Conservation (phyloP, 2,888 invertebrate genomes). For the Apotomis capreana region DNA sequence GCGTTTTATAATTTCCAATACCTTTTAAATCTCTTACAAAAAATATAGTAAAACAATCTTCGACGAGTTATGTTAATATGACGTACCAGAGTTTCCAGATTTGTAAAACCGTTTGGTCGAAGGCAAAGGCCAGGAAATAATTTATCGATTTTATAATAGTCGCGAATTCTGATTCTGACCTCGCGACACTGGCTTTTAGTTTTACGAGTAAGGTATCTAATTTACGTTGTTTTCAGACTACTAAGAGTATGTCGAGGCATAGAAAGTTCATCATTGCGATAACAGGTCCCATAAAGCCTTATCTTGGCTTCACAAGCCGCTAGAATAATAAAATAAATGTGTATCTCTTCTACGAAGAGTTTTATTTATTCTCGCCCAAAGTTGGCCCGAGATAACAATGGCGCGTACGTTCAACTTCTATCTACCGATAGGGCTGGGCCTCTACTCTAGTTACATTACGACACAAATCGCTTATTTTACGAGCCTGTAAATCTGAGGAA, state of each 20-base stretch:
- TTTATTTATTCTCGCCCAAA: slow-evolving; percentile 79
- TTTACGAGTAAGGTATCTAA: slow-evolving; percentile 23
- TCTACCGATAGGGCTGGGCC: slow-evolving; percentile 48
- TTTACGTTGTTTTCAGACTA: slow-evolving; percentile 3
- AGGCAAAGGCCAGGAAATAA: slow-evolving; percentile 32
- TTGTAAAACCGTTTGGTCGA: slow-evolving; percentile 27
- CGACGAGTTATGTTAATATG: slow-evolving; percentile 61
- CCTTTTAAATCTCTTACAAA: slow-evolving; percentile 53
- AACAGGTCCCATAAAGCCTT: slow-evolving; percentile 77
- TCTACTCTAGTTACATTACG: slow-evolving; percentile 45
- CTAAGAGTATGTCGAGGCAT: slow-evolving; percentile 43
- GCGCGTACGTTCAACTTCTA: slow-evolving; percentile 72
- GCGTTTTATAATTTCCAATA: slow-evolving; percentile 46
- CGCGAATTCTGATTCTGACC: slow-evolving; percentile 35
- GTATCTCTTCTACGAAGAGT: slow-evolving; percentile 77
- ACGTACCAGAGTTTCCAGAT: slow-evolving; percentile 44
- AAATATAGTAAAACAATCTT: slow-evolving; percentile 47
- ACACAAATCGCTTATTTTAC: neutral
- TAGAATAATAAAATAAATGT: slow-evolving; percentile 79
- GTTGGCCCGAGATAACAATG: slow-evolving; percentile 78
- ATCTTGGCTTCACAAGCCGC: slow-evolving; percentile 69
- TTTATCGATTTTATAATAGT: slow-evolving; percentile 26
- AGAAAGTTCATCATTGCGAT: slow-evolving; percentile 75
- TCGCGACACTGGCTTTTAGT: slow-evolving; percentile 27
- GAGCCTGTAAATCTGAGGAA: neutral